These are phyloP conservation scores for Pterostichus niger DNA, from an alignment of 2,888 invertebrate genomes.

Conservation along the genomic window DNA sequence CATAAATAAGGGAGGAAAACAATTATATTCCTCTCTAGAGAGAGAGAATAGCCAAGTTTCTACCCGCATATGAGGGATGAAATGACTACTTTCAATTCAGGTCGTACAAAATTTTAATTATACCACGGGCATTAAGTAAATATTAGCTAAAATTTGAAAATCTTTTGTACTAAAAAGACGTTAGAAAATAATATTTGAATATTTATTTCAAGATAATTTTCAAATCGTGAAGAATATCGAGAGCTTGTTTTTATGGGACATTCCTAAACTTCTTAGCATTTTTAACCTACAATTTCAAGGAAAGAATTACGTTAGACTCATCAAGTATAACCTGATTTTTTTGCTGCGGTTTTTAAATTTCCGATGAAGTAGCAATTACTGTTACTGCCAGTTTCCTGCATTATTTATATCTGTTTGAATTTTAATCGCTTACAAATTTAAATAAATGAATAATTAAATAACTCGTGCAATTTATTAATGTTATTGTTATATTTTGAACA, in stretches of 20 bases:
- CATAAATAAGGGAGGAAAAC: too few species aligned
- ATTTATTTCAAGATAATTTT: too few species aligned
- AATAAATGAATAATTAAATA: constrained; percentile 8
- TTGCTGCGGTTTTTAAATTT: constrained; percentile 34
- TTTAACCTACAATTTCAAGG: constrained; percentile 46
- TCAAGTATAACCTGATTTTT: constrained; percentile 38
- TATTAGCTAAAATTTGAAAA: too few species aligned
- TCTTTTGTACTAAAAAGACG: too few species aligned
- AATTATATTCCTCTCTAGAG: too few species aligned
- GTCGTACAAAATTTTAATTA: too few species aligned
- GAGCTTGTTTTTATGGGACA: not conserved
- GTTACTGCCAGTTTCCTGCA: constrained; percentile 22
- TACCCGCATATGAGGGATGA: too few species aligned
- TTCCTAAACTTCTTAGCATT: constrained; percentile 15
- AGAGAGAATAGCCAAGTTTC: too few species aligned
- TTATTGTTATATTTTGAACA: not conserved
- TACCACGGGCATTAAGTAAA: too few species aligned
- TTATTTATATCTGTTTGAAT: not conserved
- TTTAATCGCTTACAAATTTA: constrained; percentile 5
- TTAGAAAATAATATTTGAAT: too few species aligned
- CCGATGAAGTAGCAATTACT: constrained; percentile 25
- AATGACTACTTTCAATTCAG: too few species aligned
- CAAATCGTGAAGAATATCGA: too few species aligned
- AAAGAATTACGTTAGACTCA: constrained; percentile 24
- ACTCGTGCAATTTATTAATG: not conserved